Percentiles rank a stretch among this genome's conserved stretches.
Conservation (phyloP, 2,888 invertebrate genomes). For the Oscheius sp. region DNA sequence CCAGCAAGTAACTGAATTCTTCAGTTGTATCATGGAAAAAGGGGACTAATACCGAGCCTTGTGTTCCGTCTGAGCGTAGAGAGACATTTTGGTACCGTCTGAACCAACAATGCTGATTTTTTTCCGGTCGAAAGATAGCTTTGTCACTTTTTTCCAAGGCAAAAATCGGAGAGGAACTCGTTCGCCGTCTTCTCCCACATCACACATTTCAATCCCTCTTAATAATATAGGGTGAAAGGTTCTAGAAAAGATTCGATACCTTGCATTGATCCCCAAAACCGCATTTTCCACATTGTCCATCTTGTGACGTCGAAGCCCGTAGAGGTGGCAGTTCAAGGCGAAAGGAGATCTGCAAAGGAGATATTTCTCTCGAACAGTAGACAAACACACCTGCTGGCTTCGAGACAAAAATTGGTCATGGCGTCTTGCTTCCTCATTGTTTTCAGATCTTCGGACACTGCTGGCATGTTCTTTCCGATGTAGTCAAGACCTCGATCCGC, state of each 20-base stretch:
- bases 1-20: conserved; percentile 81
- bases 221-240: conserved; percentile 17
- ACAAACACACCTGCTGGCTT: conserved; percentile 81
- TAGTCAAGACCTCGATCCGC: conserved; percentile 77
- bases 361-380: neutral
- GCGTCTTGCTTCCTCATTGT: conserved; percentile 80
- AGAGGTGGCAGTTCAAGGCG: conserved; percentile 88
- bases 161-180: conserved; percentile 82
- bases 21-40: conserved; percentile 3
- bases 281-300: conserved; percentile 80
- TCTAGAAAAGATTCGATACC: conserved; percentile 33
- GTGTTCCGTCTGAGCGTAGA: conserved; percentile 91
- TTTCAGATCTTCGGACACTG: conserved; percentile 86
- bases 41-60: conserved; percentile 85
- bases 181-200: conserved; percentile 74
- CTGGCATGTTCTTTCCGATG: conserved; percentile 79
- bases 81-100: conserved; percentile 80
- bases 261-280: conserved; percentile 90
- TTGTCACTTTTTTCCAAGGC: conserved; percentile 94
- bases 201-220: conserved; percentile 65
- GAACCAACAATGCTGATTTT: conserved; percentile 89
- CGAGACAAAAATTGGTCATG: conserved; percentile 87
- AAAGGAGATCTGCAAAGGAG: conserved; percentile 77
- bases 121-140: conserved; percentile 79
- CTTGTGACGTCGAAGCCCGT: conserved; percentile 80